Conservation (phyloP, 2,797 vertebrate genomes). For the Onychomys leucogaster region DNA sequence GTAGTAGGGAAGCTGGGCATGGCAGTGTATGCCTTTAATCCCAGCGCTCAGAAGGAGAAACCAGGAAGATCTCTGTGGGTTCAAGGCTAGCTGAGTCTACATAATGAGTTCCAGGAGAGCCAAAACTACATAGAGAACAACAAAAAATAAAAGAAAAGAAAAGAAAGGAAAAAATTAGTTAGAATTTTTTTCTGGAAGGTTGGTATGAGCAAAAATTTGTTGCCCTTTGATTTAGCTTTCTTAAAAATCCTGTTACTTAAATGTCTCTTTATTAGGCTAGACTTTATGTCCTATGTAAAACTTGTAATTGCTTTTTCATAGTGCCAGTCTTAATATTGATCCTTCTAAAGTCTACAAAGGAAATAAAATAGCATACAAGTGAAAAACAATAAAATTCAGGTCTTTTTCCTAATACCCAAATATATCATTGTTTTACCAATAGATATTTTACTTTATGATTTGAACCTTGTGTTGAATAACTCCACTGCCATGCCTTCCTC, state of each 20-base stretch:
- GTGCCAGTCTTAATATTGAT: not conserved
- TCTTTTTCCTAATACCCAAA: not conserved
- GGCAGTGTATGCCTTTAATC: not conserved
- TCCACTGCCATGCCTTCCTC: conserved; percentile 15
- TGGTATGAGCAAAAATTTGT: not conserved
- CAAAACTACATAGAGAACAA: not conserved
- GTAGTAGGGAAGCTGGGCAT: not conserved
- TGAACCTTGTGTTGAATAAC: not conserved
- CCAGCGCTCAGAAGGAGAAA: not conserved
- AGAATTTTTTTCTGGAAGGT: not conserved
- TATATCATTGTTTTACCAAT: not conserved
- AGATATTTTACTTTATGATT: not conserved
- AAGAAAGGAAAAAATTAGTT: not conserved
- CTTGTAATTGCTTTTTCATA: not conserved
- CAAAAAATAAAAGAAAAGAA: not conserved
- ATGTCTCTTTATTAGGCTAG: not conserved
- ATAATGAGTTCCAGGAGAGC: not conserved
- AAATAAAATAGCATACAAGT: not conserved
- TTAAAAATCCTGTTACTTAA: not conserved
- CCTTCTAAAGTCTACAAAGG: not conserved
- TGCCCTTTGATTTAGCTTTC: not conserved
- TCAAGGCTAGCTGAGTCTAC: not conserved
- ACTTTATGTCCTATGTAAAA: not conserved
- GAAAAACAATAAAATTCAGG: not conserved
- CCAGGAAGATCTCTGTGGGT: not conserved